Conservation (phyloP, 92 coral and sea anemone species). For the Heliopora coerulea region DNA sequence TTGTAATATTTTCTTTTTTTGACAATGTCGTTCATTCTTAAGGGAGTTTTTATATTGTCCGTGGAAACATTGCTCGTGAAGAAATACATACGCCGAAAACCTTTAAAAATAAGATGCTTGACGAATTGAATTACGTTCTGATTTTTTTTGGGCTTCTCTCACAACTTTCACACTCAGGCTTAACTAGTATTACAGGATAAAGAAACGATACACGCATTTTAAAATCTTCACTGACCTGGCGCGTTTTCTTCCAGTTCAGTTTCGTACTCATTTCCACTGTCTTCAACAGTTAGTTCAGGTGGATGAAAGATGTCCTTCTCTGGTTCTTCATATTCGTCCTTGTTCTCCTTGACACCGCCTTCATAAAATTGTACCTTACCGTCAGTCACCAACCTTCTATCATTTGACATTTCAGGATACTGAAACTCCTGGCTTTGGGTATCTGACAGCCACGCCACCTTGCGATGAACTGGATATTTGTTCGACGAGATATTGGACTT, state of each 20-base stretch:
- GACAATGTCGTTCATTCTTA: no score
- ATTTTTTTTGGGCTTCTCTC: not conserved
- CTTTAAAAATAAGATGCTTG: no score
- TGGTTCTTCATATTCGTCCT: not conserved
- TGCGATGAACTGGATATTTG: slow-evolving; percentile 15
- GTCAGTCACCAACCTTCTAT: not conserved
- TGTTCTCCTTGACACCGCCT: not conserved
- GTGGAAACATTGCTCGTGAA: no score
- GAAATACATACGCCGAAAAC: no score
- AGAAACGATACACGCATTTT: not conserved
- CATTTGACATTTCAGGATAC: not conserved
- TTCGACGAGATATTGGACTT: not conserved
- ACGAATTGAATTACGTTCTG: no score
- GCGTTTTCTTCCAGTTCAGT: slow-evolving; percentile 88
- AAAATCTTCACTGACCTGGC: slow-evolving; percentile 56
- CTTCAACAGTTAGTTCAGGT: not conserved
- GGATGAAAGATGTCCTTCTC: slow-evolving; percentile 16
- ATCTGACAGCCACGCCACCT: slow-evolving; percentile 32
- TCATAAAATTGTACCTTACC: not conserved
- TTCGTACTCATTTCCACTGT: slow-evolving; percentile 64
- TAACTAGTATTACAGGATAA: not conserved
- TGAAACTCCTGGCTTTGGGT: not conserved
- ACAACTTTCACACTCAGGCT: not conserved
- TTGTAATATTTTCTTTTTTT: no score
- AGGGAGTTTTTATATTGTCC: no score